These are phyloP conservation scores for Streptopelia turtur DNA, from an alignment of 2,797 vertebrate species.

Conservation along the genomic window DNA sequence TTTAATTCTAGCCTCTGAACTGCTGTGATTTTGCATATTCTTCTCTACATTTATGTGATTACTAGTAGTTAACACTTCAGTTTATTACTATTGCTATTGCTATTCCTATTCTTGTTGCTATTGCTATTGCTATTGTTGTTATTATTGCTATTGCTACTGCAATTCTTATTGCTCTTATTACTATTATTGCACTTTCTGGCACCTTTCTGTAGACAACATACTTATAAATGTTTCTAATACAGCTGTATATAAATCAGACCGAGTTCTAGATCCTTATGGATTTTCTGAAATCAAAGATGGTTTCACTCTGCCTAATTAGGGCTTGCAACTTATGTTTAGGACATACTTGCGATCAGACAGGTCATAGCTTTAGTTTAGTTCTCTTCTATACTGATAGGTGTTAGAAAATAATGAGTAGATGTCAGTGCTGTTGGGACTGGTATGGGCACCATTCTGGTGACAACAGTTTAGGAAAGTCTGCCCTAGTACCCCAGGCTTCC, in stretches of 20 bases:
- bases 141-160: neutral
- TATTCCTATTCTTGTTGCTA: neutral
- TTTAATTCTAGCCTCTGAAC: neutral
- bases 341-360: neutral
- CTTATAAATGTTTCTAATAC: neutral
- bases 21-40: neutral
- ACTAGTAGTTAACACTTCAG: neutral
- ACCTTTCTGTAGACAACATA: neutral
- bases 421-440: too few species aligned
- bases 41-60: neutral
- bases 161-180: neutral
- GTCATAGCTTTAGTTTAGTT: neutral
- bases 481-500: neutral
- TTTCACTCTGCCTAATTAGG: neutral
- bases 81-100: neutral
- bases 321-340: neutral
- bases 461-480: fast-evolving
- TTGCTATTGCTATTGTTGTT: neutral
- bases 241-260: neutral
- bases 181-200: neutral
- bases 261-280: neutral
- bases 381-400: neutral
- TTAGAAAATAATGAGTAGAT: neutral
- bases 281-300: neutral
- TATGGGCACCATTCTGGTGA: neutral